A percentile compares a stretch with the other conserved stretches of the same genome.
Conservation (phyloP, 2,797 vertebrate species). For the Chrosomus eos region DNA sequence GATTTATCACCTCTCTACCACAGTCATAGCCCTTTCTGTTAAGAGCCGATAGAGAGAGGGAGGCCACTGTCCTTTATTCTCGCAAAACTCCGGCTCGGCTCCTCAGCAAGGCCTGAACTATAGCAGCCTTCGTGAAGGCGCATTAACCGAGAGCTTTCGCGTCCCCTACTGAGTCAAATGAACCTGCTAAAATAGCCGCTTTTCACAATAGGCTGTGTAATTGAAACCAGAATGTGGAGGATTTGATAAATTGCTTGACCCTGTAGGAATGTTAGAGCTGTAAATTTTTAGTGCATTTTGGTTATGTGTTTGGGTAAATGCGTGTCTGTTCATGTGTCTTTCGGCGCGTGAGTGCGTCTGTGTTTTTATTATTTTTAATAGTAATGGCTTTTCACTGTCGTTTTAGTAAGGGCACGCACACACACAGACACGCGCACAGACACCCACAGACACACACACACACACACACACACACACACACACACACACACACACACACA, state of each 20-base stretch:
- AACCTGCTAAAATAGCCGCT: slow-evolving; percentile 98
- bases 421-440: not conserved
- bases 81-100: slow-evolving; percentile 73
- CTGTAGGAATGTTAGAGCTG: slow-evolving; percentile 95
- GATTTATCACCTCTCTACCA: slow-evolving; percentile 99
- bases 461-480: slow-evolving; percentile 35
- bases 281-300: slow-evolving; percentile 94
- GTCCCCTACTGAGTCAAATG: slow-evolving; percentile 97
- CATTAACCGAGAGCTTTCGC: slow-evolving; percentile 86
- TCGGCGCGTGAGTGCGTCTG: slow-evolving; percentile 64
- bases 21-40: slow-evolving; percentile 80
- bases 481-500: no score
- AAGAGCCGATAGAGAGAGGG: slow-evolving; percentile 67
- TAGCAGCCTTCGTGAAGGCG: slow-evolving; percentile 83
- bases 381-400: slow-evolving; percentile 76
- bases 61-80: slow-evolving; percentile 75
- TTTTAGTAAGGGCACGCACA: slow-evolving; percentile 25
- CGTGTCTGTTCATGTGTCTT: slow-evolving; percentile 63
- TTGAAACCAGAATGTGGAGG: slow-evolving; percentile 99
- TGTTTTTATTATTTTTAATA: slow-evolving; percentile 71
- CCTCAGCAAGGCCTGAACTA: slow-evolving; percentile 85
- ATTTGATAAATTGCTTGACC: slow-evolving; percentile 99
- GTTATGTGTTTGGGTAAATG: slow-evolving; percentile 63
- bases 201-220: slow-evolving; percentile 96
- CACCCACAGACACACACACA: slow-evolving; percentile 16